Evolutionary conservation across 2,113 vertebrate genomes (phyloP).

Genomic region (Mormyrus lacerda): DNA sequence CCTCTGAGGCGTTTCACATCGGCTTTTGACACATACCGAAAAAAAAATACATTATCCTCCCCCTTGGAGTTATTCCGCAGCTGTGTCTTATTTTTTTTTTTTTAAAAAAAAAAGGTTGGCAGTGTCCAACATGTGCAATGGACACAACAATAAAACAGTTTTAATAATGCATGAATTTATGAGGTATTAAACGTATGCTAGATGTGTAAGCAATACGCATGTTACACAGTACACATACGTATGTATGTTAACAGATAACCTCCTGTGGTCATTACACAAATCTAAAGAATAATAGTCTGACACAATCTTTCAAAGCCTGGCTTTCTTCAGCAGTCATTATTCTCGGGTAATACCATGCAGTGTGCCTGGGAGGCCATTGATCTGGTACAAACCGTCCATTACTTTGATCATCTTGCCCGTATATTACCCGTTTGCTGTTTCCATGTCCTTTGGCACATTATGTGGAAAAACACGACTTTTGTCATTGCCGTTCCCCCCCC

Average conservation of each 20-base stretch:
- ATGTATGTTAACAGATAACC: not conserved
- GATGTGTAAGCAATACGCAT: not conserved
- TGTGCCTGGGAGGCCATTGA: not conserved
- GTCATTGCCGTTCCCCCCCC: not conserved
- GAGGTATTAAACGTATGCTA: not conserved
- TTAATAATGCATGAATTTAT: not conserved
- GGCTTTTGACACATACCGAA: not conserved
- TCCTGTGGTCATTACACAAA: not conserved
- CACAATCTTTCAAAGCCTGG: not conserved
- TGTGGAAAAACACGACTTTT: not conserved
- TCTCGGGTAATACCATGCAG: not conserved
- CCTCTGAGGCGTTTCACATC: not conserved
- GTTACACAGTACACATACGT: not conserved
- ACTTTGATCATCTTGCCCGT: not conserved
- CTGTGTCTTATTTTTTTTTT: slow-evolving; percentile 16
- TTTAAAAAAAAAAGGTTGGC: not conserved
- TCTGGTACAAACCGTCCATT: not conserved
- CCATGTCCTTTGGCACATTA: not conserved
- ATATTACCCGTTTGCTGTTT: not conserved
- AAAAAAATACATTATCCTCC: not conserved
- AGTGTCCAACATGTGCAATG: not conserved
- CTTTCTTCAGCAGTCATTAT: not conserved
- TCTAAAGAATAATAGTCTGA: not conserved
- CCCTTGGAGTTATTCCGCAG: slow-evolving; percentile 1
- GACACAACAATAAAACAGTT: not conserved